A percentile compares a stretch with the other conserved stretches of the same genome.
These are phyloP conservation scores for Smutsia gigantea DNA, from an alignment of 2,797 vertebrate species.

Conservation along the genomic window DNA sequence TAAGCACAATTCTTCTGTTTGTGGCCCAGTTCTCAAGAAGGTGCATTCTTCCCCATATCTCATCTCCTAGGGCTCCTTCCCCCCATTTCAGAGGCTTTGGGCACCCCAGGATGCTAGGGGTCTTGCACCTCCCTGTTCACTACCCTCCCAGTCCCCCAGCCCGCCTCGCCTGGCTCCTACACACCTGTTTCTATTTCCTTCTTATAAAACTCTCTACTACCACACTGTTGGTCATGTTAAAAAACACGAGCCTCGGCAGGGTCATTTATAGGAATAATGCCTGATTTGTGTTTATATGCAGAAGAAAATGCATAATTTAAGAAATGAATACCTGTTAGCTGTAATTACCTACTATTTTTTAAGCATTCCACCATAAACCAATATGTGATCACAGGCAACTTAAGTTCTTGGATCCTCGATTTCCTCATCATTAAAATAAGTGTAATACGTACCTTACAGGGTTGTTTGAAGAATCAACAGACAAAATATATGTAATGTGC, in stretches of 20 bases:
- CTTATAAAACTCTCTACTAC: not conserved
- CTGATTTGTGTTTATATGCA: not conserved
- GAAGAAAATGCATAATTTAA: not conserved
- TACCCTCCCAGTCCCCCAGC: too few relatives aligned
- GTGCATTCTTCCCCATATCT: not conserved
- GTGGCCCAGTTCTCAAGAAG: not conserved
- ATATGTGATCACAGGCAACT: not conserved
- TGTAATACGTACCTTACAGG: not conserved
- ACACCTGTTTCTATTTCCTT: not conserved
- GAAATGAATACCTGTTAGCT: not conserved
- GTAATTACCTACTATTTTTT: not conserved
- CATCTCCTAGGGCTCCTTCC: not conserved
- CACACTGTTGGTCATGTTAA: not conserved
- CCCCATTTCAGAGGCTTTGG: not conserved
- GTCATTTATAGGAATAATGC: not conserved
- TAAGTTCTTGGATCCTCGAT: not conserved
- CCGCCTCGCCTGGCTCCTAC: not conserved
- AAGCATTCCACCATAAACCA: not conserved
- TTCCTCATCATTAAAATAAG: not conserved
- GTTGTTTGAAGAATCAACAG: not conserved
- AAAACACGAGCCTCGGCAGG: not conserved
- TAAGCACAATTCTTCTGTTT: not conserved
- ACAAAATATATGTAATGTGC: not conserved
- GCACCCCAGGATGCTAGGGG: not conserved
- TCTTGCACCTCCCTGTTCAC: not conserved